Base-by-base conservation (phyloP, 2,113 vertebrate genomes). In the Anguilla japonica region DNA sequence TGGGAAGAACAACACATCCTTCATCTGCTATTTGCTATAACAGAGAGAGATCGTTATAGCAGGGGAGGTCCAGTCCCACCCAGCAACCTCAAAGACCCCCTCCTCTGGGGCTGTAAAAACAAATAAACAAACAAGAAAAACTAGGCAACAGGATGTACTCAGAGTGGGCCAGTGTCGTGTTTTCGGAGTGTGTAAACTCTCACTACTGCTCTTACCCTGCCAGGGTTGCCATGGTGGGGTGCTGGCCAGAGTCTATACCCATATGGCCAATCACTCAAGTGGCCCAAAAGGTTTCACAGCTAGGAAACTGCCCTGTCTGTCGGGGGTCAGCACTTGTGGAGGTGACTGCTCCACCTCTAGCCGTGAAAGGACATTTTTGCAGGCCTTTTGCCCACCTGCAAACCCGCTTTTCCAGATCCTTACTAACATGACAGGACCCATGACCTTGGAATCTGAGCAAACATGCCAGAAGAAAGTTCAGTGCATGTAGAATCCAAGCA, bases 231-330 rank as follows among this genome's bases (percentile, higher is more conserved):
- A 39, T 41, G 87, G 88, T 87, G 89, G 91, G 93, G 89, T 88
- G 86, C 88, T 91, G 92, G 93, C 93, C 92, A 90, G 91, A 90
- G 91, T 86, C 89, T 89, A 84, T 40, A 89, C 91, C 93, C 93
- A 94, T 94, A 94, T 94, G 93, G 93, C 92, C 92, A 87, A 94
- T 93, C 93, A 94, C 92, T 95, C 93, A 93, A 90, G 88, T 87
- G 86, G 78, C 89, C 0, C 86, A 83, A 88, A 89, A 88, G 88
- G 88, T 92, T 94, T 93, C 90, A 93, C 92, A 94, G 92, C 87
- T 91, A 90, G 92, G 94, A 92, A 94, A 93, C 92, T 88, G 91
- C 93, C 86, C 91, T 92, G 84, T 92, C 92, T 93, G 92, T 92
- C 90, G 87, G 94, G 93, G 93, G 93, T 94, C 93, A 93, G 88